Evolutionary conservation across 2,797 vertebrate species (phyloP), one percentile per base, ranked within the genome.

Genomic region (Odontamblyopus rebecca): DNA sequence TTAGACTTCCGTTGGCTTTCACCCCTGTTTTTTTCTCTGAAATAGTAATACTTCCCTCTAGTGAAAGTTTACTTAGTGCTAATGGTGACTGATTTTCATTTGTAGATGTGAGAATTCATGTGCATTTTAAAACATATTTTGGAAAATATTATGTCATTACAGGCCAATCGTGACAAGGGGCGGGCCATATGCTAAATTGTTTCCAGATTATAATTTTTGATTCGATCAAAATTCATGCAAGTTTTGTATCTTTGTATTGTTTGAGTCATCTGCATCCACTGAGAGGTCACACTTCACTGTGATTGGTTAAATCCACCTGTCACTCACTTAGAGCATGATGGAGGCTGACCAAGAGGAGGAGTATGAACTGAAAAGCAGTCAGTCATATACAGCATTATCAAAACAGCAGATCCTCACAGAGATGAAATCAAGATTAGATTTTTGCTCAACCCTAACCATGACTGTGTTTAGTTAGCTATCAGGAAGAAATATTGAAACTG

Each of bases 1-100:
- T 56, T 19, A 71, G 63, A 70, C 72, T 30, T 54, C 50, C 44
- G 0, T 59, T 69, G 11, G 13, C 3, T 61, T 54, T 27, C 16
- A 7, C 61, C 53, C 18, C 38, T 65, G 6, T 56, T 63, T 23
- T 48, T 23, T 18, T 61, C 18, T 65, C 29, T 69, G 4, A 29
- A 50, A 8, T 48, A 19, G 26, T 44, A 61, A 35, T 44, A 64
- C 38, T 44, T 38, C 23, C 3, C 12, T 44, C 13, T 64, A 15
- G 23, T 26, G 12, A 64, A 41, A 63, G 35, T 13, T 26, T n/a
- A 64, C 35, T 23, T 15, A 15, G 35, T 6, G 8, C 19, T 26
- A 44, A 63, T 63, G 35, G 61, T 13, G 9, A 23, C 32, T 23
- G 61, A 38, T n/a, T 38, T 63, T 19, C 8, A 7, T 32, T 2